phyloP scores from a whole-genome alignment of 1,140 invertebrate species.

The Fragariocoptes setiger region DNA sequence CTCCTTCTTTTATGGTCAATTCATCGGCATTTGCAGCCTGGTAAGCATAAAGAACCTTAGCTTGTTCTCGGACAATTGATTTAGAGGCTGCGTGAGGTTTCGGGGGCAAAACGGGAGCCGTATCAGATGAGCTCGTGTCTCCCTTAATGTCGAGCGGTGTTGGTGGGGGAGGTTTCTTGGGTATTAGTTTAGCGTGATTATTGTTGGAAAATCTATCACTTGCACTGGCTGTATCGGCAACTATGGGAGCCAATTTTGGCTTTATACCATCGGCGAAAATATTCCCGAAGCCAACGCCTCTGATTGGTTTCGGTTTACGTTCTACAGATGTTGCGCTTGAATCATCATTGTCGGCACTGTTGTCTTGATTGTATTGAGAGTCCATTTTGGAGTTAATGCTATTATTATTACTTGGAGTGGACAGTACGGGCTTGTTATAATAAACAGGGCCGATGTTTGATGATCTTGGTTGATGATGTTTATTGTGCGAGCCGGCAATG shows the following conservation, averaged over 20 bases:
- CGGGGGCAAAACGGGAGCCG: constrained; percentile 19
- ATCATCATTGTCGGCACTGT: neutral
- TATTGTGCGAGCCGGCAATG: neutral
- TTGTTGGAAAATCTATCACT: neutral
- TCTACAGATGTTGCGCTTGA: neutral
- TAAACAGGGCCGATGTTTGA: too few relatives aligned
- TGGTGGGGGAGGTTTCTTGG: constrained; percentile 1
- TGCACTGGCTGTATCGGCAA: neutral
- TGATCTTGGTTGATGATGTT: neutral
- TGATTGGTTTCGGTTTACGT: constrained; percentile 1
- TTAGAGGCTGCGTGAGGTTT: constrained; percentile 16
- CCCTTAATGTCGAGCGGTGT: neutral
- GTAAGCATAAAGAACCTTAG: constrained; percentile 59
- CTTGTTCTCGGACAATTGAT: constrained; percentile 27
- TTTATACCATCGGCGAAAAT: constrained; percentile 7
- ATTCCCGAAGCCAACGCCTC: constrained; percentile 8
- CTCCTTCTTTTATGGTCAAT: constrained; percentile 51
- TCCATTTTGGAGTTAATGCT: too few relatives aligned
- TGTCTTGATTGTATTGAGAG: too few relatives aligned
- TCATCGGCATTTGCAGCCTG: constrained; percentile 72
- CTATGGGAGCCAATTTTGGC: neutral
- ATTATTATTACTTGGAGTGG: neutral
- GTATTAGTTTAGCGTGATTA: constrained; percentile 1
- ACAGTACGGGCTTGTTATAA: neutral
- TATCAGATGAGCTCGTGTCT: constrained; percentile 7